Evolutionary conservation across 2,888 invertebrate species (phyloP).

Genomic region (Micoletzkya japonica): DNA sequence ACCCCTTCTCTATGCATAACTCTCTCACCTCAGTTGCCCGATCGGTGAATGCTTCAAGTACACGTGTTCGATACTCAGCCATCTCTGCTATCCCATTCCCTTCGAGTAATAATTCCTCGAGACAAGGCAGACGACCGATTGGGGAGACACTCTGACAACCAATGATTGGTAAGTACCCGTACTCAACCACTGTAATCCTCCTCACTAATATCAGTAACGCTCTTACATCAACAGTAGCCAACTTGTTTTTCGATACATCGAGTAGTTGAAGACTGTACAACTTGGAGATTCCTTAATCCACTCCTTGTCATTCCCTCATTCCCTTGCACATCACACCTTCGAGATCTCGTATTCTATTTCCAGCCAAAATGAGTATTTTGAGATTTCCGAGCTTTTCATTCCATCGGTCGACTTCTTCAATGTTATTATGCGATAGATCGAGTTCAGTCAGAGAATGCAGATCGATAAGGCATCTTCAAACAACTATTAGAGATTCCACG

Average conservation of each 20-base stretch:
- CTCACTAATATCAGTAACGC: too few relatives aligned
- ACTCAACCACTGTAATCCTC: background rate
- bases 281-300: conserved; percentile 70
- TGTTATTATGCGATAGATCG: conserved; percentile 80
- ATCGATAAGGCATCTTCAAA: conserved; percentile 52
- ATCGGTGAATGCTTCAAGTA: conserved; percentile 82
- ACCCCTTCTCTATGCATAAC: background rate
- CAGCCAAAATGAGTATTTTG: conserved; percentile 6
- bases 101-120: conserved; percentile 72
- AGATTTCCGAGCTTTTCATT: conserved; percentile 80
- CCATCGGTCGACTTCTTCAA: conserved; percentile 71
- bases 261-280: conserved; percentile 83
- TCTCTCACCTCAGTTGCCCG: conserved; percentile 75
- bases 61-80: conserved; percentile 73
- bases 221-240: conserved; percentile 71
- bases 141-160: conserved; percentile 5
- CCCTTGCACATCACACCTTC: conserved; percentile 62
- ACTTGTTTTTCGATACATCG: conserved; percentile 82
- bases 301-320: conserved; percentile 75
- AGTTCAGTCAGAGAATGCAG: conserved; percentile 78
- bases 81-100: conserved; percentile 86
- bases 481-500: conserved; percentile 19
- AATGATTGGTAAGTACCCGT: background rate
- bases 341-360: conserved; percentile 4
- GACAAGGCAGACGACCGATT: conserved; percentile 43